Evolutionary conservation across 2,797 vertebrate species (phyloP).

Genomic region (Perodicticus potto): DNA sequence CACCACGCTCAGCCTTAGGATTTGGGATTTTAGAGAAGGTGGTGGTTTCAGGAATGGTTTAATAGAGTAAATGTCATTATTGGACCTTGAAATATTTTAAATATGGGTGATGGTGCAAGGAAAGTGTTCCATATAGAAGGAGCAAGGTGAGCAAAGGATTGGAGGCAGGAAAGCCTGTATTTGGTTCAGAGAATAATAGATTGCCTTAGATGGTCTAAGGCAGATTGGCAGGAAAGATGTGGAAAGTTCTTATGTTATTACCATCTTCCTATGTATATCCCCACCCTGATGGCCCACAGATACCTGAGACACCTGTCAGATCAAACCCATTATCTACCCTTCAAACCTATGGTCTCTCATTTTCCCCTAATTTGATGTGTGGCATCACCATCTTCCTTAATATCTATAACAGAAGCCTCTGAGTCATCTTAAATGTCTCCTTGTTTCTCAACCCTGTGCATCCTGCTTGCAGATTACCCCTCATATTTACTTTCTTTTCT

Average conservation of each 20-base stretch:
- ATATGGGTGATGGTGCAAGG: background rate
- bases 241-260: background rate
- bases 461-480: background rate
- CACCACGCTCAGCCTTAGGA: background rate
- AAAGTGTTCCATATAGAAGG: background rate
- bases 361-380: background rate
- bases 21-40: constrained; percentile 27
- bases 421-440: background rate
- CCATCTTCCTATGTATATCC: background rate
- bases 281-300: background rate
- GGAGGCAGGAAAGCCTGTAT: background rate
- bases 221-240: background rate
- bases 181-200: background rate
- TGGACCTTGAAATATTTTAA: constrained; percentile 22
- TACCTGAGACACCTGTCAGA: background rate
- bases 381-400: background rate
- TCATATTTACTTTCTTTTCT: constrained; percentile 2
- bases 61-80: background rate
- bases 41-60: background rate
- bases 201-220: background rate
- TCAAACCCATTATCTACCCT: background rate
- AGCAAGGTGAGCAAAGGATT: background rate
- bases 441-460: background rate
- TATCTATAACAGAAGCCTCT: background rate
- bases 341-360: background rate